phyloP scores from a whole-genome alignment of 2,797 vertebrate genomes.

The Oreochromis mossambicus region DNA sequence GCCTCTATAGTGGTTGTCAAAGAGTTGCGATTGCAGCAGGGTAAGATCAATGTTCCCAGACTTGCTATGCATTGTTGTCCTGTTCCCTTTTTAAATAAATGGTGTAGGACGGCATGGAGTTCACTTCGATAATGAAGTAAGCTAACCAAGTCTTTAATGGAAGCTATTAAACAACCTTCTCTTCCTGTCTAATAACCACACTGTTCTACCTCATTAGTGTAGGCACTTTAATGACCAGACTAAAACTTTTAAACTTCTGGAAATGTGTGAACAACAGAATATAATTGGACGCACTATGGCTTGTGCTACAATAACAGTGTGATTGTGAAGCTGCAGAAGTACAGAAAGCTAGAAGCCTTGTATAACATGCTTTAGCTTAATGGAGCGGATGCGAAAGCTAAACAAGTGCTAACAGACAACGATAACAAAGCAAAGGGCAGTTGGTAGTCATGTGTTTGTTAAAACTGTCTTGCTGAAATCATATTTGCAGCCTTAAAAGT shows the following conservation, averaged over 20 bases:
- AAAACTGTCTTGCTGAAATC: not conserved
- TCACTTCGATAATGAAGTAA: slow-evolving; percentile 74
- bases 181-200: slow-evolving; percentile 62
- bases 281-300: slow-evolving; percentile 50
- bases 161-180: slow-evolving; percentile 76
- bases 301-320: slow-evolving; percentile 6
- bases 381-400: not conserved
- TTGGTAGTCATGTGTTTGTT: not conserved
- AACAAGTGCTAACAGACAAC: slow-evolving; percentile 5
- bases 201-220: slow-evolving; percentile 69
- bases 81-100: slow-evolving; percentile 62
- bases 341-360: slow-evolving; percentile 13
- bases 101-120: slow-evolving; percentile 53
- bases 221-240: slow-evolving; percentile 59
- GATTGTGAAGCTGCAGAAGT: slow-evolving; percentile 1
- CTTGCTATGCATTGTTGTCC: slow-evolving; percentile 55
- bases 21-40: slow-evolving; percentile 37
- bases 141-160: slow-evolving; percentile 74
- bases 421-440: slow-evolving; percentile 2
- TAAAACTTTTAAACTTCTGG: slow-evolving; percentile 63
- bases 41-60: slow-evolving; percentile 66
- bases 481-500: not conserved
- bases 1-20: slow-evolving; percentile 45
- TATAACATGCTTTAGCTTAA: slow-evolving; percentile 1
- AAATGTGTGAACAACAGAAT: slow-evolving; percentile 54